Conservation (phyloP, 1,140 invertebrate species). For the Drosophila subobscura region DNA sequence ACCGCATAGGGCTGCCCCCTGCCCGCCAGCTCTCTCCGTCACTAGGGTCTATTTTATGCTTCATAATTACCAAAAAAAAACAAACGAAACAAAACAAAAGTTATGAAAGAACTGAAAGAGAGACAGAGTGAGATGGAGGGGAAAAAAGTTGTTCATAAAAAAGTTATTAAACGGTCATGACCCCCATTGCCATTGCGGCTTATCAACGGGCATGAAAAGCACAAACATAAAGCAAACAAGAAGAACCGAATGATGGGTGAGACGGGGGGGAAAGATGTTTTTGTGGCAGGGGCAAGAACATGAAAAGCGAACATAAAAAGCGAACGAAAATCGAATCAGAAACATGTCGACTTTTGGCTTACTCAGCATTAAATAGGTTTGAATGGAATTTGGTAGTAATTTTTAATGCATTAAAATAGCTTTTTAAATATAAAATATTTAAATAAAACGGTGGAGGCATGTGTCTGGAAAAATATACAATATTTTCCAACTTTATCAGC, state of each 20-base stretch:
- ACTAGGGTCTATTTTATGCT: neutral
- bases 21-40: conserved; percentile 20
- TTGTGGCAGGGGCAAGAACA: conserved; percentile 26
- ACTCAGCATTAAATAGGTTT: too few species aligned
- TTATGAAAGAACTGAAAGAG: conserved; percentile 46
- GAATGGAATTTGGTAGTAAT: too few species aligned
- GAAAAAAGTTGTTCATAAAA: conserved; percentile 68
- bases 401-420: too few species aligned
- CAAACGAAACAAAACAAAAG: conserved; percentile 46
- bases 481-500: too few species aligned
- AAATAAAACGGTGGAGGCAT: neutral
- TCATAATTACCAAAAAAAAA: conserved; percentile 59
- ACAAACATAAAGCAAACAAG: conserved; percentile 32
- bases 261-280: conserved; percentile 7
- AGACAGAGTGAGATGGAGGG: conserved; percentile 24
- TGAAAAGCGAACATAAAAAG: conserved; percentile 59
- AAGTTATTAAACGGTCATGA: conserved; percentile 83
- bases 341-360: neutral
- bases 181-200: conserved; percentile 72
- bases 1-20: conserved; percentile 18
- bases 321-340: conserved; percentile 22
- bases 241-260: neutral
- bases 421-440: neutral
- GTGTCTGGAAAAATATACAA: neutral
- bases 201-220: conserved; percentile 64